Evolutionary conservation across 1,140 invertebrate species (phyloP).

Genomic region (Macrocentrus cingulum): DNA sequence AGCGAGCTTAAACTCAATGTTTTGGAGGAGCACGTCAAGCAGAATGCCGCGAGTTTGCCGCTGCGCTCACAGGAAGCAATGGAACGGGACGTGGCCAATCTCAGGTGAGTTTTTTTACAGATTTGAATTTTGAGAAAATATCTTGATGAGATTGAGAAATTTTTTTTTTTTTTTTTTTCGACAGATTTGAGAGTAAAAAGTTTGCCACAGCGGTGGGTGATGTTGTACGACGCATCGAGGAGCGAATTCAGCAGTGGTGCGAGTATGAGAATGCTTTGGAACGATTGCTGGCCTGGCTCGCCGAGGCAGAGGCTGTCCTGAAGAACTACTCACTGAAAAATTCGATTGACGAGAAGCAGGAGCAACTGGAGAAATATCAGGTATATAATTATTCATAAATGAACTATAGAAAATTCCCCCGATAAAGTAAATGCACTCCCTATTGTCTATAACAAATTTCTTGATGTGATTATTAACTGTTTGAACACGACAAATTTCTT

Average conservation of each 20-base stretch:
- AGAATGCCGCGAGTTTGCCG: slow-evolving; percentile 68
- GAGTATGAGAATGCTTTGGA: slow-evolving; percentile 88
- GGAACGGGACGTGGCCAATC: slow-evolving; percentile 74
- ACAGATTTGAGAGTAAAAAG: slow-evolving; percentile 77
- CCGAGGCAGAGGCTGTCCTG: slow-evolving; percentile 81
- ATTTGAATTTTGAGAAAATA: background rate
- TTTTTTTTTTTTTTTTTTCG: slow-evolving; percentile 23
- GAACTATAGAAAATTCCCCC: background rate
- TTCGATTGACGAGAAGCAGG: slow-evolving; percentile 86
- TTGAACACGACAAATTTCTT: slow-evolving; percentile 41
- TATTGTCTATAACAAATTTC: too few relatives aligned
- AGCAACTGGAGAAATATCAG: slow-evolving; percentile 88
- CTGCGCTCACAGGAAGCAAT: slow-evolving; percentile 77
- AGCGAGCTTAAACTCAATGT: slow-evolving; percentile 72
- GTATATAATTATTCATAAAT: slow-evolving; percentile 65
- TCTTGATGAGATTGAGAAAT: background rate
- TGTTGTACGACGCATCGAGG: slow-evolving; percentile 76
- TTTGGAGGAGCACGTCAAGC: slow-evolving; percentile 69
- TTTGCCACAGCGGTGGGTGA: slow-evolving; percentile 76
- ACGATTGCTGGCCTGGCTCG: slow-evolving; percentile 78
- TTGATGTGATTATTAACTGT: background rate
- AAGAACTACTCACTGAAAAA: slow-evolving; percentile 85
- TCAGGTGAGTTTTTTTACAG: slow-evolving; percentile 58
- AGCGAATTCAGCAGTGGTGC: slow-evolving; percentile 85
- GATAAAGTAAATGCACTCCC: too few relatives aligned